Evolutionary conservation across 2,113 vertebrate genomes (phyloP), one percentile per base, ranked within the genome.

Genomic region (Puntigrus tetrazona): DNA sequence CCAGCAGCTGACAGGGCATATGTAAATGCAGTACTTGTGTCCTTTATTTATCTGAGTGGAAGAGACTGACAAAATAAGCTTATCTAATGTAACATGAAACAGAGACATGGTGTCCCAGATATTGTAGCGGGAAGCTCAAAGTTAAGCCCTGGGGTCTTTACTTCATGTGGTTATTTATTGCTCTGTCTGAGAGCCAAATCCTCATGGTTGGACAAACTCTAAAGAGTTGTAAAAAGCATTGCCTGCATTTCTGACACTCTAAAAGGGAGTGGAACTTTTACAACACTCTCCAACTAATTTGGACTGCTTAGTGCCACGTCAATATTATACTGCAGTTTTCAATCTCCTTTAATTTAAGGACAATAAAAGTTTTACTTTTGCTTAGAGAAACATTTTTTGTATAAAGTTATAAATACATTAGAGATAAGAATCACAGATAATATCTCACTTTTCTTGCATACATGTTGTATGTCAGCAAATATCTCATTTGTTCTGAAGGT

Each of bases 21-120:
- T 1, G 47, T 50, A 50, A 14, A n/a, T 57, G 3, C 69, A 72
- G 36, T 25, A 25, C 34, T 57, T 57, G 14, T 25, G 14, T 11
- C 20, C 10, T 38, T 61, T 14, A 27, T 61, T 61, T 25, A 79
- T 61, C 16, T 36, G 4, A 20, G 36, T 61, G 4, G 20, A 61
- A 43, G 34, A 61, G 55, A 79, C 13, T 25, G 34, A 41, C 70
- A 73, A 83, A 74, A 65, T 82, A 76, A 82, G 88, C 84, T 87
- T 83, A 89, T 90, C 85, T 88, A 88, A 87, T 86, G 88, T 83
- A 85, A 89, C 82, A 88, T 86, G 91, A 92, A 88, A 85, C 55
- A n/a, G 63, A 91, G 90, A 88, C 90, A 87, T 86, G 77, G 85
- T 87, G 90, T 92, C 87, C 91, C 88, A 85, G 86, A 85, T 82